Base-by-base conservation (phyloP, 1,140 invertebrate genomes). In the Sipha flava region DNA sequence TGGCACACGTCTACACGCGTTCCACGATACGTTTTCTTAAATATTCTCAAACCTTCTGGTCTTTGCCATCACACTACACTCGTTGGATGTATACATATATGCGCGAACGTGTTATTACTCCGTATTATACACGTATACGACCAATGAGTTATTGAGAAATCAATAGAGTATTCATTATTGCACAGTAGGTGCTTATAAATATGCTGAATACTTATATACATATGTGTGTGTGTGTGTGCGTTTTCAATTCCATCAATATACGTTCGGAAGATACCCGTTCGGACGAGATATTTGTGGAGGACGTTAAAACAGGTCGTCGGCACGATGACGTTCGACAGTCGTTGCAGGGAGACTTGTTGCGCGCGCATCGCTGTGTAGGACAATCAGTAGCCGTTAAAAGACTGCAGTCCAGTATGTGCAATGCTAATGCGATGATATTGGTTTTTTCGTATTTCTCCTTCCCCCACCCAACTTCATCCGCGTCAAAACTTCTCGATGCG, bases 251-350 rank as follows among this genome's bases (percentile, higher is more conserved):
- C 6, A 18, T 31, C 54, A n/a, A 21, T n/a, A n/a, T 43, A 43
- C 14, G 59, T 4, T 66, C 26, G 34, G 62, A 21, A n/a, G 34
- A 66, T 21, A 40, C 62, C 23, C 18, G 57, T 66, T 18, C 34
- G n/a, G 31, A 40, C 34, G 62, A 66, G 34, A 40, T 66, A 0
- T 37, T 16, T 21, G 62, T 23, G 31, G n/a, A 66, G 62, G 62
- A 66, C 40, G 62, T n/a, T 12, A n/a, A 18, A 70, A 49, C 66
- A 49, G 66, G 66, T 70, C 66, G 66, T 70, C 66, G 66, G 47
- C 43, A 70, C 66, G 40, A 21, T 70, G 40, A 66, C 62, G 62
- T 21, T 31, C 34, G 34, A 66, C 40, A 23, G 34, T 40, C 9
- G 52, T 31, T 0, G 26, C 57, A 59, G 62, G 62, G 62, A 37